Conservation (phyloP, 2,888 invertebrate species). For the Masnerella sp. region DNA sequence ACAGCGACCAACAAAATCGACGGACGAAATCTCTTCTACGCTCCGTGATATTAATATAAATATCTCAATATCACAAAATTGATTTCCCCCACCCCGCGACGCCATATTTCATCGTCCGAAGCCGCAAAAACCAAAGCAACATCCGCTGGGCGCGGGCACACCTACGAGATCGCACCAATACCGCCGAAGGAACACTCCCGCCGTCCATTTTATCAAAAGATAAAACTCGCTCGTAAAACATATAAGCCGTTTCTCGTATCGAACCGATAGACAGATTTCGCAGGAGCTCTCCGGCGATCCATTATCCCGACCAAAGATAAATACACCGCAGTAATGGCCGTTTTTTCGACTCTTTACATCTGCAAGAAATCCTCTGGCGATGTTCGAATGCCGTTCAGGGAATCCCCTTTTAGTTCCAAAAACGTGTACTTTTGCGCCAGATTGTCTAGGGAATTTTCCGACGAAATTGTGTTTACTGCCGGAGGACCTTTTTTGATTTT, state of each 20-base stretch:
- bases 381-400: constrained; percentile 1
- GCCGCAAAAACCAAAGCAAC: constrained; percentile 1
- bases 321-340: constrained; percentile 9
- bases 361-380: constrained; percentile 18
- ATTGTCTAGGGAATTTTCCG: background rate
- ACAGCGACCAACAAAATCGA: too few species aligned
- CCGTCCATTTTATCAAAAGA: constrained; percentile 26
- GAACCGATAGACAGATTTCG: constrained; percentile 41
- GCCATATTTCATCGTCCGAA: constrained; percentile 6
- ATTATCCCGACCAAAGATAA: constrained; percentile 30
- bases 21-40: too few species aligned
- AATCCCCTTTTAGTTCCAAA: background rate
- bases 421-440: constrained; percentile 14
- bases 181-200: constrained; percentile 12
- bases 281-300: constrained; percentile 26
- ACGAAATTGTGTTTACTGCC: background rate
- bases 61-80: too few species aligned
- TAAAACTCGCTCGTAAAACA: constrained; percentile 31
- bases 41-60: too few species aligned
- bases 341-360: constrained; percentile 2
- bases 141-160: background rate
- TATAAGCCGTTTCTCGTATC: constrained; percentile 33
- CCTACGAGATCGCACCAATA: background rate
- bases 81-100: background rate
- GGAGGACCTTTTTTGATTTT: too few species aligned